These are phyloP conservation scores for Myzus persicae DNA, from an alignment of 1,140 invertebrate species.

Conservation along the genomic window DNA sequence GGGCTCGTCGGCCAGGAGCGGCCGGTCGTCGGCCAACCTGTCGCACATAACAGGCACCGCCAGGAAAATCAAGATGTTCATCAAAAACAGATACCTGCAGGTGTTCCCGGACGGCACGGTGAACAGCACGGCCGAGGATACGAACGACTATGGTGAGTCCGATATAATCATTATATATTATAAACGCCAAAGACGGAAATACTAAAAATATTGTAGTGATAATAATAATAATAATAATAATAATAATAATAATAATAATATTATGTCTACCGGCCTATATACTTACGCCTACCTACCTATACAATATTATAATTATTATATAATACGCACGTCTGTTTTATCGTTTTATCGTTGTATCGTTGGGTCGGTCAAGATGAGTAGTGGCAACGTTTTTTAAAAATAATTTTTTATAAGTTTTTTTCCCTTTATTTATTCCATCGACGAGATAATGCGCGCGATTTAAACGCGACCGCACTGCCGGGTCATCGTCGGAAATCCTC, in stretches of 20 bases:
- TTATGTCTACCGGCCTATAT: not conserved
- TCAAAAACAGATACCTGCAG: conserved; percentile 81
- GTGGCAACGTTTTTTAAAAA: not conserved
- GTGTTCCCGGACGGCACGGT: conserved; percentile 80
- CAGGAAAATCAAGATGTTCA: conserved; percentile 80
- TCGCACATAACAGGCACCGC: conserved; percentile 76
- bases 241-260: not conserved
- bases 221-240: no score
- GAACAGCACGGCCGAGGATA: conserved; percentile 77
- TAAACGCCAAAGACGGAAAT: no score
- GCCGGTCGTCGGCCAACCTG: conserved; percentile 64
- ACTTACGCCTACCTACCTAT: no score
- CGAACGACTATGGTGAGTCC: conserved; percentile 82
- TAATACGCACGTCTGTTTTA: not conserved
- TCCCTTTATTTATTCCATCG: not conserved
- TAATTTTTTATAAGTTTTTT: not conserved
- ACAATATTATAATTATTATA: not conserved
- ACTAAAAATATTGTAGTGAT: no score
- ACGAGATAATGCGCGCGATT: not conserved
- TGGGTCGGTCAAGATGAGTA: not conserved
- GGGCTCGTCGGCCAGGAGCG: conserved; percentile 50
- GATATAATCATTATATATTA: not conserved
- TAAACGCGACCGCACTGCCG: not conserved
- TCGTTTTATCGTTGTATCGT: not conserved
- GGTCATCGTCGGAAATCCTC: not conserved